phyloP scores from a whole-genome alignment of 2,113 vertebrate species.

The Xiphophorus hellerii region DNA sequence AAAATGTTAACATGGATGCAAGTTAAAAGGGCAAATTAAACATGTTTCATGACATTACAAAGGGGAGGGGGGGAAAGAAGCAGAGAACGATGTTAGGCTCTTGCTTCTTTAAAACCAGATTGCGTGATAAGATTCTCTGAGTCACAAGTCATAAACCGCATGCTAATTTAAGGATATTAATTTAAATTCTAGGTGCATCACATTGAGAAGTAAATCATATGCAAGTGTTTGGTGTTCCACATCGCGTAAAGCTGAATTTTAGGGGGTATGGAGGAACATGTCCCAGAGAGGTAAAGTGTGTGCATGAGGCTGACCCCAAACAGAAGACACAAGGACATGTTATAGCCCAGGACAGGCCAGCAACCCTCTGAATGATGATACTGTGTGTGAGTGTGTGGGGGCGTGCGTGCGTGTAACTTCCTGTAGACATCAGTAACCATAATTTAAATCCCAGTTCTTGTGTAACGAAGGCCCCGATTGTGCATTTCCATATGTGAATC shows the following conservation, averaged over 20 bases:
- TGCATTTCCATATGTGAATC: neutral
- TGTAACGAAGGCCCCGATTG: slow-evolving; percentile 2
- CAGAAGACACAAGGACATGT: slow-evolving; percentile 65
- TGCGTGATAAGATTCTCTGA: neutral
- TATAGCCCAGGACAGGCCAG: slow-evolving; percentile 51
- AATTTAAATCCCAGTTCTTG: slow-evolving; percentile 58
- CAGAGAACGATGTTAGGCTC: neutral
- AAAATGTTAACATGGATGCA: neutral
- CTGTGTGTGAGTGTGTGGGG: slow-evolving; percentile 2
- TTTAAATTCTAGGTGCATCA: neutral
- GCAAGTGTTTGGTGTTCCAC: neutral
- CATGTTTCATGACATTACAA: neutral
- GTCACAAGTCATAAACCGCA: neutral
- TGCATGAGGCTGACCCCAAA: slow-evolving; percentile 49
- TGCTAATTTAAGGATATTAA: neutral
- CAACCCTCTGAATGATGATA: slow-evolving; percentile 66
- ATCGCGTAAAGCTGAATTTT: slow-evolving; percentile 1
- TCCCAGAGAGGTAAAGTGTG: slow-evolving; percentile 1
- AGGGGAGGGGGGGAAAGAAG: too few species aligned
- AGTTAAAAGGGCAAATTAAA: neutral
- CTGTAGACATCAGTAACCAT: slow-evolving; percentile 37
- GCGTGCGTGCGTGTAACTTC: slow-evolving; percentile 27
- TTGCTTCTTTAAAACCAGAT: neutral
- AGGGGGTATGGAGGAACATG: neutral
- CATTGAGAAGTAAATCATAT: neutral